Percentiles rank a stretch among this genome's conserved stretches.
Evolutionary conservation across 2,113 vertebrate genomes (phyloP).

Genomic region (Suncus etruscus): DNA sequence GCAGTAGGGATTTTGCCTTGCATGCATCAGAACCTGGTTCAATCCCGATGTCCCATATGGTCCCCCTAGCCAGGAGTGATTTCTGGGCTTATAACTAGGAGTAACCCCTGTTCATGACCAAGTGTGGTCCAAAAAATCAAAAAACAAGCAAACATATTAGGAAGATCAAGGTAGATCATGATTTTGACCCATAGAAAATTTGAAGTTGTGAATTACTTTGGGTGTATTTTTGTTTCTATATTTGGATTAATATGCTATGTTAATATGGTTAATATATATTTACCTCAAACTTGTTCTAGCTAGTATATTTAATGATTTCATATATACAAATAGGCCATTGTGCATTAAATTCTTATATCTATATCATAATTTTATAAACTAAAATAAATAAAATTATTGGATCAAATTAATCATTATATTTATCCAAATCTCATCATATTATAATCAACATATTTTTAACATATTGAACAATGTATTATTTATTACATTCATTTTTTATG

Average conservation of each 20-base stretch:
- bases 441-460: not conserved
- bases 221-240: not conserved
- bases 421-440: not conserved
- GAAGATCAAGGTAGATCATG: not conserved
- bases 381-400: not conserved
- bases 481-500: not conserved
- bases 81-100: too few relatives aligned
- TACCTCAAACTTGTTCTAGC: not conserved
- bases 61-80: too few relatives aligned
- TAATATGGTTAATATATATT: not conserved
- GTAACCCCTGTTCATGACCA: too few relatives aligned
- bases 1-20: too few relatives aligned
- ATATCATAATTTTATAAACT: not conserved
- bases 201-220: not conserved
- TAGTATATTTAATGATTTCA: not conserved
- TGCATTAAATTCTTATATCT: not conserved
- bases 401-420: not conserved
- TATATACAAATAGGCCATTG: not conserved
- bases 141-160: too few relatives aligned
- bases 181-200: not conserved
- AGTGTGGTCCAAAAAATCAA: too few relatives aligned
- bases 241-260: not conserved
- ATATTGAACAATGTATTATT: too few relatives aligned
- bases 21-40: too few relatives aligned
- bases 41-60: too few relatives aligned